Conservation (phyloP, 2,888 invertebrate genomes). For the Rosalia funebris region DNA sequence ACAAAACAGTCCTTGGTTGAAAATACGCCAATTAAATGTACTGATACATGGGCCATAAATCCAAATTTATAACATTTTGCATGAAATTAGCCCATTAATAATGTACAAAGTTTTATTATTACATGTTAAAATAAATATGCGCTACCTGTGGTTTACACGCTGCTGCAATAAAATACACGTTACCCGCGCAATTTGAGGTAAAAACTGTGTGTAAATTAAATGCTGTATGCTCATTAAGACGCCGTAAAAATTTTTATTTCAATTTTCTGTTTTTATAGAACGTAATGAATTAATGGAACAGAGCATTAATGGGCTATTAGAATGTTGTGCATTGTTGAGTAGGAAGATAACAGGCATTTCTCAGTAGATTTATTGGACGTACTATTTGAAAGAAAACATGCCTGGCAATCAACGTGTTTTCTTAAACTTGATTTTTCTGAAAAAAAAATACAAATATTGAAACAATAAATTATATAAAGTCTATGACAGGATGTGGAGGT, state of each 20-base stretch:
- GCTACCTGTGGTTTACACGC: constrained; percentile 2
- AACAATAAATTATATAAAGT: too few species aligned
- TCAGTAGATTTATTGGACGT: too few species aligned
- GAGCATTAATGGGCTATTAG: too few species aligned
- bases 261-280: background rate
- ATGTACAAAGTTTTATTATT: constrained; percentile 17
- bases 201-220: constrained; percentile 5
- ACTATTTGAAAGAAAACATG: too few species aligned
- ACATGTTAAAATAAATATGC: constrained; percentile 6
- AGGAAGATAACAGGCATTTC: too few species aligned
- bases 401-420: too few species aligned
- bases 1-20: background rate
- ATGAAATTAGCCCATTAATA: constrained; percentile 13
- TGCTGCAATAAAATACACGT: constrained; percentile 11
- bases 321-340: too few species aligned
- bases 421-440: too few species aligned
- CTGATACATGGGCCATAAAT: constrained; percentile 17
- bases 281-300: background rate
- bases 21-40: constrained; percentile 9
- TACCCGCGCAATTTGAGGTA: background rate
- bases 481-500: too few species aligned
- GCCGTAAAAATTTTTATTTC: background rate
- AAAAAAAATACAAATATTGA: too few species aligned
- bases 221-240: background rate
- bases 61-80: constrained; percentile 16